Base-by-base conservation (phyloP, 1,140 invertebrate species). In the Trachymyrmex septentrionalis region DNA sequence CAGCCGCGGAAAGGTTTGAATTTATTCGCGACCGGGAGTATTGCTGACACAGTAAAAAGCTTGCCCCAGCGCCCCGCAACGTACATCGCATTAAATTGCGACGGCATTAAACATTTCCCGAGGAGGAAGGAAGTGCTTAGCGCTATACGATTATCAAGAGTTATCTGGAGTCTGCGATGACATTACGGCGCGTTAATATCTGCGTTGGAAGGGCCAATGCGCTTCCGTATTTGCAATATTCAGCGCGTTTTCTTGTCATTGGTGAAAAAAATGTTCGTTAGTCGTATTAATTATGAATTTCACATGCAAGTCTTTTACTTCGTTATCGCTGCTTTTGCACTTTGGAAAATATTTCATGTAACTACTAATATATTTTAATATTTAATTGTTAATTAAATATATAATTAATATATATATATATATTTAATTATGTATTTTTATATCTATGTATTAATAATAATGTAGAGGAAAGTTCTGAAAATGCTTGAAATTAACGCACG, bases 31-130 rank as follows among this genome's bases (percentile, higher is more conserved):
- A 27, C 53, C 38, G 53, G 14, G 50, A 19, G 63, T 72, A 71
- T 72, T 38, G 67, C 38, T 38, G 55, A 14, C 16, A 71, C 34
- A 34, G 66, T 59, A 82, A 82, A 82, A 82, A 73, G 55, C 67
- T 61, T 16, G 19, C 50, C 67, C 16, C 38, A 10, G 34, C 16
- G 12, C 3, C 76, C 66, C 38, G 38, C n/a, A 24, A 69, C 12
- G 38, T 38, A 59, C 48, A 82, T 72, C 69, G 69, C 38, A 69
- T 84, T 84, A 84, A 84, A 84, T 75, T 75, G 61, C 69, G 69
- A 30, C 19, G 55, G 38, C 24, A 61, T 27, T 61, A 59, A 61
- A 73, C 19, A 61, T 73, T 82, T 73, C 24, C 80, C 67, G 53
- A 44, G 24, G 3, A 71, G 21, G 55, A 73, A 82, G 38, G 53